A percentile compares a stretch with the other conserved stretches of the same genome.
These are phyloP conservation scores for Spheniscus humboldti DNA, from an alignment of 2,797 vertebrate species.

Conservation along the genomic window DNA sequence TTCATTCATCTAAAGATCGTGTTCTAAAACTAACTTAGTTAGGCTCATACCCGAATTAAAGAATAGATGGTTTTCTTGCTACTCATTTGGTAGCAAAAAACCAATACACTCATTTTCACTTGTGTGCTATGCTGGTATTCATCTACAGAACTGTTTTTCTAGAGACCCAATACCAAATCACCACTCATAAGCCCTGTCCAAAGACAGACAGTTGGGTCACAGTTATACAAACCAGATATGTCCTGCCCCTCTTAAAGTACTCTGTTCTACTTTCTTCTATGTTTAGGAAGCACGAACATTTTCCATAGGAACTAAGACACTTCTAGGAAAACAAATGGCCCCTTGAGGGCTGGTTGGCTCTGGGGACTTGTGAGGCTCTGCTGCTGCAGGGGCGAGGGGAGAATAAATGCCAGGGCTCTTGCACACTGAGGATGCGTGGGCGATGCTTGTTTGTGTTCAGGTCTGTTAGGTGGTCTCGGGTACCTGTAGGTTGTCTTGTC, in stretches of 20 bases:
- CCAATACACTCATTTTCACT: fast-evolving
- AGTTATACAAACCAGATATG: too few species aligned
- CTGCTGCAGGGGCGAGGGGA: background rate
- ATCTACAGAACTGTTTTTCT: too few species aligned
- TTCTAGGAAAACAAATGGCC: background rate
- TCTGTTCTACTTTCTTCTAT: background rate
- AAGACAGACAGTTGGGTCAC: background rate
- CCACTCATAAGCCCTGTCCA: fast-evolving
- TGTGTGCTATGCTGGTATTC: too few species aligned
- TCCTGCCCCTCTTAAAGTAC: background rate
- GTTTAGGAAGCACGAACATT: background rate
- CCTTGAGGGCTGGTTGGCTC: background rate
- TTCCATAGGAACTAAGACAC: background rate
- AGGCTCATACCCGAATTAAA: background rate
- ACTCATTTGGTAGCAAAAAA: background rate
- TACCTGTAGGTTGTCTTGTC: background rate
- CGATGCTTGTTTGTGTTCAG: background rate
- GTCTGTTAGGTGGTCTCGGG: background rate
- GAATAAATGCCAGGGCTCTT: background rate
- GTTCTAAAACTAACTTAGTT: background rate
- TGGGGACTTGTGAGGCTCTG: background rate
- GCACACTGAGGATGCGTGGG: background rate
- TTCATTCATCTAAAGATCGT: background rate
- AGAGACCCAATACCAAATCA: background rate
- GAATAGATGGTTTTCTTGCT: background rate